Conservation (phyloP, 2,888 invertebrate genomes). For the Linnaemya vulpina region DNA sequence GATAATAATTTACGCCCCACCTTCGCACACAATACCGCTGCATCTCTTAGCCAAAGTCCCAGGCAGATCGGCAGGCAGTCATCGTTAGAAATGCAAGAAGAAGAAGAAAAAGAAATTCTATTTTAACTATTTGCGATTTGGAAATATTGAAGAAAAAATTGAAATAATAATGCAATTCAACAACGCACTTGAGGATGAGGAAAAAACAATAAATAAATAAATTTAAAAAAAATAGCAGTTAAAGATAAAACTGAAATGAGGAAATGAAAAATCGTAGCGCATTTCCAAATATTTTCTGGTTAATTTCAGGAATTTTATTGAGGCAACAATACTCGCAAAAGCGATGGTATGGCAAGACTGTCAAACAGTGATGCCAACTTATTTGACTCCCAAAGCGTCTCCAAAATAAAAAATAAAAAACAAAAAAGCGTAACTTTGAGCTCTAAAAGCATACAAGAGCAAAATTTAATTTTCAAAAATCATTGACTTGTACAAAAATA, state of each 20-base stretch:
- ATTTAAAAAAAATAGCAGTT: no score
- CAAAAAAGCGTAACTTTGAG: no score
- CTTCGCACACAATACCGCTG: conserved; percentile 72
- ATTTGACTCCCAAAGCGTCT: no score
- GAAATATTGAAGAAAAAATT: conserved; percentile 41
- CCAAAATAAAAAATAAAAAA: no score
- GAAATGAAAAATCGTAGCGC: conserved; percentile 1
- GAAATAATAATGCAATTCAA: conserved; percentile 57
- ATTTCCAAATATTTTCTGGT: background rate
- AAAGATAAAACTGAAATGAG: conserved; percentile 8
- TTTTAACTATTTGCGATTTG: conserved; percentile 38
- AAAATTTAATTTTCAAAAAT: no score
- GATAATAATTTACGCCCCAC: conserved; percentile 82
- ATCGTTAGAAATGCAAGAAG: conserved; percentile 38
- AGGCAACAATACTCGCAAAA: no score
- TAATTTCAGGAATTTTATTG: background rate
- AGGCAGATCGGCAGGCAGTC: conserved; percentile 13
- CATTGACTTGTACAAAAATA: no score
- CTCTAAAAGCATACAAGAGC: no score
- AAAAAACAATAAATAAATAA: conserved; percentile 14
- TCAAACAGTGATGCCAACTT: no score
- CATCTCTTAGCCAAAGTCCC: conserved; percentile 42
- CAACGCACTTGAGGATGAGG: conserved; percentile 55
- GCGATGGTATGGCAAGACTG: no score
- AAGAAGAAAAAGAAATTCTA: conserved; percentile 27